Evolutionary conservation across 2,888 invertebrate species (phyloP).

Genomic region (Synergus itoensis): DNA sequence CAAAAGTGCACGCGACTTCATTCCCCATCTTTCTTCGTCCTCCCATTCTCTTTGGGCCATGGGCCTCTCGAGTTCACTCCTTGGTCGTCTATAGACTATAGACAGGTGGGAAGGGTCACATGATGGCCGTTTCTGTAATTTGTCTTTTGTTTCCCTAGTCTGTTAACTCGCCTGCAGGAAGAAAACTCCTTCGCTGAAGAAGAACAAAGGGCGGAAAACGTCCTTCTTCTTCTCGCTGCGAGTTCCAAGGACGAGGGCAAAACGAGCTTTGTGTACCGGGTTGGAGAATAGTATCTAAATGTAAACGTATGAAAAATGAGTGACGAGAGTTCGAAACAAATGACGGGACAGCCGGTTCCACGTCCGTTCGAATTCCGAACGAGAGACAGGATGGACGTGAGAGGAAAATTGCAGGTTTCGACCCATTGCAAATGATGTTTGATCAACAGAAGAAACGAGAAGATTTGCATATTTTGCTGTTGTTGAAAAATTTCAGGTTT

Average conservation of each 20-base stretch:
- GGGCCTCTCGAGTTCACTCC: neutral
- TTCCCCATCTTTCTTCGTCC: neutral
- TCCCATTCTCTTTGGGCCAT: neutral
- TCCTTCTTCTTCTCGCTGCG: conserved; percentile 49
- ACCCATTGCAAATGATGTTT: conserved; percentile 19
- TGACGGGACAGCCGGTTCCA: conserved; percentile 65
- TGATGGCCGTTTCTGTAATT: conserved; percentile 74
- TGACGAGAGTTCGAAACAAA: conserved; percentile 71
- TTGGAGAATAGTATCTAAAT: neutral
- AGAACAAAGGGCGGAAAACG: conserved; percentile 74
- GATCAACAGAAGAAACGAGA: conserved; percentile 7
- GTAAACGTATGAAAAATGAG: conserved; percentile 73
- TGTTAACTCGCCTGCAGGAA: conserved; percentile 61
- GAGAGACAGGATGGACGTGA: conserved; percentile 8
- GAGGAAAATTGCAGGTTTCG: conserved; percentile 20
- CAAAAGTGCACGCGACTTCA: conserved; percentile 9
- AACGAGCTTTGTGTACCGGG: conserved; percentile 29
- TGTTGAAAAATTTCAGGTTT: conserved; percentile 8
- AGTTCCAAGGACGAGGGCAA: conserved; percentile 47
- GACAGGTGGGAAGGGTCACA: conserved; percentile 75
- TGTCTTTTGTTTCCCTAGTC: conserved; percentile 73
- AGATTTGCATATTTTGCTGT: conserved; percentile 17
- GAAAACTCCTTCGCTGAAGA: conserved; percentile 65
- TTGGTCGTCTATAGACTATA: neutral
- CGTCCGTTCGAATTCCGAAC: conserved; percentile 10